Evolutionary conservation across 2,888 invertebrate genomes (phyloP).

Genomic region (Lamellibrachia columna): DNA sequence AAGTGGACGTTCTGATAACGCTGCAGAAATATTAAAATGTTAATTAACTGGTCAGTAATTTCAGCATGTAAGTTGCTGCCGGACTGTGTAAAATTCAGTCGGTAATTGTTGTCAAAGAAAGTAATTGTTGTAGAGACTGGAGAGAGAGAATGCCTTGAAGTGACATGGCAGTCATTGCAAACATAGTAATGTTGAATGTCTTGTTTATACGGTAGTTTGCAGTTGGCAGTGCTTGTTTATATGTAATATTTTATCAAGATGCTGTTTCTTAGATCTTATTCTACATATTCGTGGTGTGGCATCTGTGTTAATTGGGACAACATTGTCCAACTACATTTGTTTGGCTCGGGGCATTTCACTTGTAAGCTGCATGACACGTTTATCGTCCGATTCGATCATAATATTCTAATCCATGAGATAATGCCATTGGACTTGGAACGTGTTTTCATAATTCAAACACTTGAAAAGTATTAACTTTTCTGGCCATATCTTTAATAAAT

Average conservation of each 20-base stretch:
- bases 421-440: no score
- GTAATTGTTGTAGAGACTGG: not conserved
- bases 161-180: not conserved
- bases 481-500: not conserved
- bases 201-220: not conserved
- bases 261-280: not conserved
- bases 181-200: not conserved
- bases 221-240: slow-evolving; percentile 1
- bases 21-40: not conserved
- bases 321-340: not conserved
- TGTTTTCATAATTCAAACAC: not conserved
- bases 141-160: not conserved
- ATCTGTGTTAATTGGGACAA: not conserved
- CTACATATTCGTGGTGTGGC: not conserved
- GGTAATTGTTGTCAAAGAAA: not conserved
- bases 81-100: not conserved
- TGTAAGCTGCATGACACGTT: not conserved
- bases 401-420: no score
- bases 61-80: no score
- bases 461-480: not conserved
- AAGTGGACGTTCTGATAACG: not conserved
- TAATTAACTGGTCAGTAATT: not conserved
- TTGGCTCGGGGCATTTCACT: not conserved
- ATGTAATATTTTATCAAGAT: not conserved
- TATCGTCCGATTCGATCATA: not conserved